phyloP scores from a whole-genome alignment of 1,140 invertebrate species.

The Leptoteleia sp. region DNA sequence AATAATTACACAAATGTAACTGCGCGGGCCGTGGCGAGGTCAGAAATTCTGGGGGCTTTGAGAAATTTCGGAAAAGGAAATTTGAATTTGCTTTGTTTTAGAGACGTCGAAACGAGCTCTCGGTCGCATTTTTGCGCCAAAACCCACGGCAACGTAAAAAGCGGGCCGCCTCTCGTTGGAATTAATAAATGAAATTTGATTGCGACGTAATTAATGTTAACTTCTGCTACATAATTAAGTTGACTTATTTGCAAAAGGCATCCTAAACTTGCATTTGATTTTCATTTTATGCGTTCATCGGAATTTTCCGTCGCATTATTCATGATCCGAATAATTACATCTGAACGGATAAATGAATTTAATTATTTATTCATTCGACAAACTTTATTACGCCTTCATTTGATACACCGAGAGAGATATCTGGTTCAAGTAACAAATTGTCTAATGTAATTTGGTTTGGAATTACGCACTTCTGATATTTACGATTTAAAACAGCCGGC shows the following conservation, averaged over 20 bases:
- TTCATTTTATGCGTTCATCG: too few species aligned
- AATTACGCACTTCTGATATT: too few species aligned
- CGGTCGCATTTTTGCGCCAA: neutral
- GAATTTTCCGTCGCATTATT: too few species aligned
- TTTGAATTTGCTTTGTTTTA: slow-evolving; percentile 29
- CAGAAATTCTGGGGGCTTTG: slow-evolving; percentile 25
- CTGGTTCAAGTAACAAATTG: too few species aligned
- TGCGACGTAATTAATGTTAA: too few species aligned
- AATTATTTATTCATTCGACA: neutral
- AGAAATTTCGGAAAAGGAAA: slow-evolving; percentile 36
- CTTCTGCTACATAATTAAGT: neutral
- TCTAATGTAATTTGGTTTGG: too few species aligned
- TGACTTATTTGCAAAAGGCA: neutral
- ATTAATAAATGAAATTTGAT: too few species aligned
- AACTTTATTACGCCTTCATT: too few species aligned
- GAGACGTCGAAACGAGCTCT: slow-evolving; percentile 1
- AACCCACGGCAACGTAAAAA: too few species aligned
- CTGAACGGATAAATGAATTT: neutral
- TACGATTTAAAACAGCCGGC: too few species aligned
- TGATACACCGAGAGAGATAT: too few species aligned
- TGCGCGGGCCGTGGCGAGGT: slow-evolving; percentile 10
- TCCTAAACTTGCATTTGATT: neutral
- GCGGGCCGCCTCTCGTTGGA: too few species aligned
- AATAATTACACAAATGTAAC: slow-evolving; percentile 53
- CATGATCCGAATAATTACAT: neutral